These are phyloP conservation scores for Chironomus riparius DNA, from an alignment of 2,888 invertebrate genomes.

Conservation along the genomic window DNA sequence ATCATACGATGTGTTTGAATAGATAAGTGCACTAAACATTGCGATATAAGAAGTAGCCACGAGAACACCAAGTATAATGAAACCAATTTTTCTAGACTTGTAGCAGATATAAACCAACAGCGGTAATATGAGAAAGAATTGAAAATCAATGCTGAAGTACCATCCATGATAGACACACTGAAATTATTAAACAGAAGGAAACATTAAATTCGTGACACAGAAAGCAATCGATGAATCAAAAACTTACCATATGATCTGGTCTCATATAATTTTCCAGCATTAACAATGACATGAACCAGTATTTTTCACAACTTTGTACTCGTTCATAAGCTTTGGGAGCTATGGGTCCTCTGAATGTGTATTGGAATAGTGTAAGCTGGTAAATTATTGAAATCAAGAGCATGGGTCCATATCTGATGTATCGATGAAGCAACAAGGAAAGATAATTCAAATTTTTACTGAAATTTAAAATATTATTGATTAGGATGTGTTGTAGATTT, in stretches of 20 bases:
- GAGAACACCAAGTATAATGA: not conserved
- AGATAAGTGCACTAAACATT: not conserved
- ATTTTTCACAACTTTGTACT: not conserved
- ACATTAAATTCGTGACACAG: no score
- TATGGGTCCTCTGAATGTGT: not conserved
- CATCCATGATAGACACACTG: not conserved
- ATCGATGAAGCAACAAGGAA: not conserved
- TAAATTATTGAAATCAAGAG: not conserved
- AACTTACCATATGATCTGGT: not conserved
- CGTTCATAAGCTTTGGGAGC: not conserved
- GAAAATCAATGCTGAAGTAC: not conserved
- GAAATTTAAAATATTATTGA: not conserved
- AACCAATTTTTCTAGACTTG: not conserved
- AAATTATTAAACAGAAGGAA: not conserved
- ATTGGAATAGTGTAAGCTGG: not conserved
- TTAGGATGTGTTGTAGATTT: not conserved
- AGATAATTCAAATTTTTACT: not conserved
- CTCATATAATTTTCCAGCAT: not conserved
- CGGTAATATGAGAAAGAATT: not conserved
- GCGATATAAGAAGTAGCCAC: not conserved
- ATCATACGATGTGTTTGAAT: not conserved
- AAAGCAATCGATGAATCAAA: not conserved
- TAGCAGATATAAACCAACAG: not conserved
- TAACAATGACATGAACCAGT: not conserved
- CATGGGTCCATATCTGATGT: not conserved